Percentiles rank a stretch among this genome's conserved stretches.
Evolutionary conservation across 1,140 invertebrate species (phyloP).

Genomic region (Cylas formicarius): DNA sequence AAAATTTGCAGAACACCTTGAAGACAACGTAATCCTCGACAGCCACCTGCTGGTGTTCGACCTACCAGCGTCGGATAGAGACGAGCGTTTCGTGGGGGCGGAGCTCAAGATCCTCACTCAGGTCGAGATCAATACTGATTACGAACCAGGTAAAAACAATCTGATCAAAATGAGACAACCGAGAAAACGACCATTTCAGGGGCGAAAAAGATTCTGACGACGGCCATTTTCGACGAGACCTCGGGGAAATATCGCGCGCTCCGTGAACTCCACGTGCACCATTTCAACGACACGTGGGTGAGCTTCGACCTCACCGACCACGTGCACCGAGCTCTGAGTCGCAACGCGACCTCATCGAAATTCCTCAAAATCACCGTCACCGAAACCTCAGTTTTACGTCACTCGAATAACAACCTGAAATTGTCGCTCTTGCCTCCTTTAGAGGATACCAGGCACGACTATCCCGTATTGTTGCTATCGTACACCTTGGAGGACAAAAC

Average conservation of each 20-base stretch:
- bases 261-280: constrained; percentile 28
- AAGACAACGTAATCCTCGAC: constrained; percentile 24
- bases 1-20: constrained; percentile 19
- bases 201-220: constrained; percentile 27
- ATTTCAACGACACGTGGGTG: constrained; percentile 37
- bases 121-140: constrained; percentile 22
- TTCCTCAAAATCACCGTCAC: constrained; percentile 31
- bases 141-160: constrained; percentile 20
- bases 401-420: constrained; percentile 25
- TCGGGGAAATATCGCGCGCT: constrained; percentile 20
- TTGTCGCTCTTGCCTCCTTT: constrained; percentile 32
- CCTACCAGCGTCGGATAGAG: constrained; percentile 27
- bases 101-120: constrained; percentile 37
- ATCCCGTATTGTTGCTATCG: constrained; percentile 35
- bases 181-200: constrained; percentile 27
- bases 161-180: neutral
- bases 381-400: constrained; percentile 21
- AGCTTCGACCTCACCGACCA: constrained; percentile 34
- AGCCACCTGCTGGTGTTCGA: constrained; percentile 37
- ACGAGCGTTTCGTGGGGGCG: constrained; percentile 33
- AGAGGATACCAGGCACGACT: constrained; percentile 39
- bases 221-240: constrained; percentile 32
- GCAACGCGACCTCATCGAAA: constrained; percentile 17
- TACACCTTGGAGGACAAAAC: constrained; percentile 26
- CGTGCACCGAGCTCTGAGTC: constrained; percentile 25